Percentiles rank a stretch among this genome's conserved stretches.
phyloP scores from a whole-genome alignment of 2,888 invertebrate genomes.

The Anorthoa munda region DNA sequence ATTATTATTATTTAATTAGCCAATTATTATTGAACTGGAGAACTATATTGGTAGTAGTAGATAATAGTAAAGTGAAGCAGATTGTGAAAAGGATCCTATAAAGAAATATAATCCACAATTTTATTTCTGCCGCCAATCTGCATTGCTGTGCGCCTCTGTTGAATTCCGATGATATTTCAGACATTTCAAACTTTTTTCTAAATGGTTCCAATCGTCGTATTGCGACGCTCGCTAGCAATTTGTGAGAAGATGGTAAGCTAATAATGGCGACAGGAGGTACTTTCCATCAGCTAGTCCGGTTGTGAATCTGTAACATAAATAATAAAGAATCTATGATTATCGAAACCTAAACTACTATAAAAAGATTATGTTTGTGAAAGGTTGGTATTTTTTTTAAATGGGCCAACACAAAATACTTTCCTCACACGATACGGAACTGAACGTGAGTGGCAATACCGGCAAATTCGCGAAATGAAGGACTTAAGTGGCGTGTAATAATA shows the following conservation, averaged over 20 bases:
- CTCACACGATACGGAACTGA: too few species aligned
- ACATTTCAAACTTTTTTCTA: slow-evolving; percentile 8
- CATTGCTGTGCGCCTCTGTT: not conserved
- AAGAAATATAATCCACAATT: not conserved
- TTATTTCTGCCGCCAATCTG: not conserved
- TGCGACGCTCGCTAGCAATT: not conserved
- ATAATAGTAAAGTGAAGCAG: not conserved
- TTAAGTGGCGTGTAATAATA: too few species aligned
- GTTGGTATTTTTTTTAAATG: too few species aligned
- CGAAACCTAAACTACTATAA: too few species aligned
- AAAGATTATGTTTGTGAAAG: too few species aligned
- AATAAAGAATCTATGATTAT: not conserved
- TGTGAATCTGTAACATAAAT: not conserved
- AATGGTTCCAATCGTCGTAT: not conserved
- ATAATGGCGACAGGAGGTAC: not conserved
- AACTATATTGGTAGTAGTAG: not conserved
- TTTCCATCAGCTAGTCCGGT: not conserved
- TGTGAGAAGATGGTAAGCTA: slow-evolving; percentile 11
- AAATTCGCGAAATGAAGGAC: too few species aligned
- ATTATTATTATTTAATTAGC: too few species aligned
- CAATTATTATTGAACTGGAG: not conserved
- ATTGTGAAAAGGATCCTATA: not conserved
- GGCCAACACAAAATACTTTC: too few species aligned
- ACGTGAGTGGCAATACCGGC: too few species aligned
- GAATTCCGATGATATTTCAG: not conserved